Evolutionary conservation across 2,113 vertebrate species (phyloP).

Genomic region (Psophia crepitans): DNA sequence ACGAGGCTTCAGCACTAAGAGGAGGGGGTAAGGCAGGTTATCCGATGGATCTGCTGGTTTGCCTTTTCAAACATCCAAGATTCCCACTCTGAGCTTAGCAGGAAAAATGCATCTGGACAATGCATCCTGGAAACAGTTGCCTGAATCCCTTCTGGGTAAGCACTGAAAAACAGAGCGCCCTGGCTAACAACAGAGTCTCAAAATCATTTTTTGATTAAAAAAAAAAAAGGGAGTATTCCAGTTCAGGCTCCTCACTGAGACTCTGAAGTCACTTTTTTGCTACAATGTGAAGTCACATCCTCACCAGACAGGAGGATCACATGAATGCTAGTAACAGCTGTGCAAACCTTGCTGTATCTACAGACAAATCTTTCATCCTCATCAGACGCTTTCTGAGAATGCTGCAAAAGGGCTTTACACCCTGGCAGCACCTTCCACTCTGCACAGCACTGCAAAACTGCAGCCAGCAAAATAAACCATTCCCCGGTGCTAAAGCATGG

Average conservation of each 20-base stretch:
- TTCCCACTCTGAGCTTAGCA: not conserved
- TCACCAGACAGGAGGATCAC: not conserved
- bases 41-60: not conserved
- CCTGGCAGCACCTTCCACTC: not conserved
- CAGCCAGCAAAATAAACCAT: not conserved
- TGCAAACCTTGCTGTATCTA: not conserved
- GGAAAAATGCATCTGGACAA: not conserved
- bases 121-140: not conserved
- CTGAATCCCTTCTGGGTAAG: not conserved
- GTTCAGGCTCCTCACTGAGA: not conserved
- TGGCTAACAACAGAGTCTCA: not conserved
- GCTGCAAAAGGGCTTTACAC: not conserved
- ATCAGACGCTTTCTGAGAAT: not conserved
- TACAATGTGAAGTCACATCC: not conserved
- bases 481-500: not conserved
- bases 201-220: not conserved
- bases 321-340: not conserved
- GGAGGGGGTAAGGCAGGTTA: not conserved
- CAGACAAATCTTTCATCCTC: not conserved
- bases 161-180: not conserved
- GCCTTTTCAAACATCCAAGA: not conserved
- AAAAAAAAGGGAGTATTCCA: not conserved
- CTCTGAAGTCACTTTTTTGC: not conserved
- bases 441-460: not conserved
- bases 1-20: not conserved